These are phyloP conservation scores for Neodiprion virginianus DNA, from an alignment of 1,140 invertebrate genomes.

Conservation along the genomic window DNA sequence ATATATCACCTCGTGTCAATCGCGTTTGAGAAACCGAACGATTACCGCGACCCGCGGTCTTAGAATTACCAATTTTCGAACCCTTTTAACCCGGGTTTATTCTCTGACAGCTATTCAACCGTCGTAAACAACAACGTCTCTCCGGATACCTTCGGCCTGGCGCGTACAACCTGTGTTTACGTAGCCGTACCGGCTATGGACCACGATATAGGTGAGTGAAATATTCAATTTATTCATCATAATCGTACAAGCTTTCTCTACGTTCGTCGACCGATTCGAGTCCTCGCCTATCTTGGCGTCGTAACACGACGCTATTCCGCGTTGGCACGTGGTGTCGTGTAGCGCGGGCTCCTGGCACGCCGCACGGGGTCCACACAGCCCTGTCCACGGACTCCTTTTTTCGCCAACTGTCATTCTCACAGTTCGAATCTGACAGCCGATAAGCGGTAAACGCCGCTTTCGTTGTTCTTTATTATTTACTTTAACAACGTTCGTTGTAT, in stretches of 20 bases:
- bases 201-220: slow-evolving; percentile 30
- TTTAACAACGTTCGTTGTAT: too few species aligned
- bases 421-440: slow-evolving; percentile 24
- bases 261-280: neutral
- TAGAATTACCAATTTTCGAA: too few species aligned
- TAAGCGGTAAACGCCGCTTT: neutral
- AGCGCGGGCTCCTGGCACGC: slow-evolving; percentile 32
- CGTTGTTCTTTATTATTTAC: too few species aligned
- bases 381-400: slow-evolving; percentile 28
- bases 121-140: slow-evolving; percentile 26
- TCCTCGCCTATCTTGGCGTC: too few species aligned
- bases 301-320: neutral
- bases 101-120: slow-evolving; percentile 33
- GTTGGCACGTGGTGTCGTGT: slow-evolving; percentile 39
- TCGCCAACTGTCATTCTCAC: slow-evolving; percentile 30
- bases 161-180: slow-evolving; percentile 25
- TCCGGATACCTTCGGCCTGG: slow-evolving; percentile 15
- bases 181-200: slow-evolving; percentile 31
- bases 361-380: slow-evolving; percentile 37
- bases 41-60: too few species aligned
- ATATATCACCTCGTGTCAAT: neutral
- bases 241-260: neutral
- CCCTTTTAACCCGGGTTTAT: slow-evolving; percentile 10
- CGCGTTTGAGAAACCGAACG: too few species aligned
- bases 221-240: slow-evolving; percentile 12